Conservation (phyloP, 2,888 invertebrate species). For the Cephus pulcher region DNA sequence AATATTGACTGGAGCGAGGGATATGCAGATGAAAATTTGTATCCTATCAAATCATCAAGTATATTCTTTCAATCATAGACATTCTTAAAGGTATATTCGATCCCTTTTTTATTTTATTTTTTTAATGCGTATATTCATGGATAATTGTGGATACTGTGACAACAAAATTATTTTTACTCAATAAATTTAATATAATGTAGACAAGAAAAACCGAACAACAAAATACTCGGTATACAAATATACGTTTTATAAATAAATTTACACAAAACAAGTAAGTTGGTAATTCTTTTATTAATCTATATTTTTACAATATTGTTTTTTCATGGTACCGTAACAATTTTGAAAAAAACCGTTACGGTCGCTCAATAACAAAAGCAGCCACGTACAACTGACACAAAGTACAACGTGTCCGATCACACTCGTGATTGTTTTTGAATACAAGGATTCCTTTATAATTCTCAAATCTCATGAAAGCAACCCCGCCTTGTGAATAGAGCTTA, state of each 20-base stretch:
- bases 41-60: background rate
- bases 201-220: background rate
- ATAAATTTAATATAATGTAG: background rate
- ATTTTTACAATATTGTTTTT: slow-evolving; percentile 30
- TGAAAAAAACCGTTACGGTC: slow-evolving; percentile 26
- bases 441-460: background rate
- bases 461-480: background rate
- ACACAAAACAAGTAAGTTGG: background rate
- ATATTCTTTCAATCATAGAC: background rate
- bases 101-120: slow-evolving; percentile 22
- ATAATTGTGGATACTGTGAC: background rate
- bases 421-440: slow-evolving; percentile 13
- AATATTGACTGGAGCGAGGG: background rate
- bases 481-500: background rate
- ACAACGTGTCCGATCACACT: slow-evolving; percentile 34
- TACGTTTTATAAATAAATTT: background rate
- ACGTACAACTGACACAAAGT: slow-evolving; percentile 18
- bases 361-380: slow-evolving; percentile 33
- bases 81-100: background rate
- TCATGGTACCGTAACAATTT: slow-evolving; percentile 28
- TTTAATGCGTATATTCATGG: background rate
- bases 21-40: background rate
- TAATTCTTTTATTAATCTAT: slow-evolving; percentile 26
- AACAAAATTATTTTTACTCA: background rate
- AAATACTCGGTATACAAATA: background rate